These are phyloP conservation scores for Hafferia zeledoni DNA, from an alignment of 2,797 vertebrate species.

Conservation along the genomic window DNA sequence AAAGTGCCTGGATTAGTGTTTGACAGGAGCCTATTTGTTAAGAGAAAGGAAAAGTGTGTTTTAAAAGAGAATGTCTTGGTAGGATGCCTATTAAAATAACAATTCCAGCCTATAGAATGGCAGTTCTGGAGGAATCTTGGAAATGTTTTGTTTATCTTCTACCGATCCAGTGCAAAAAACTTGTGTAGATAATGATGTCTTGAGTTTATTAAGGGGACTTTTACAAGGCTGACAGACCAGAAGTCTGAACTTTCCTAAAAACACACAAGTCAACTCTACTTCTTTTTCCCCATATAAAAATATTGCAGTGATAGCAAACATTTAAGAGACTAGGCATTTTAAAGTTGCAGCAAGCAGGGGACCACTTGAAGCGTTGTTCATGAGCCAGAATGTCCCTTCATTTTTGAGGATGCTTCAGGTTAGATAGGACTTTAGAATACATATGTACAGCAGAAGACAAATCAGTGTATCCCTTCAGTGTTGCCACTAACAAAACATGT, in stretches of 20 bases:
- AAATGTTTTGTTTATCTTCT: neutral
- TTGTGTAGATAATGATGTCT: neutral
- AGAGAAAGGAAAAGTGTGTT: neutral
- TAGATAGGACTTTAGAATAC: neutral
- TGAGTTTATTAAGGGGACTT: neutral
- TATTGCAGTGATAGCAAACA: neutral
- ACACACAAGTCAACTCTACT: neutral
- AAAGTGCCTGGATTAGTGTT: neutral
- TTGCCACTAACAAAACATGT: neutral
- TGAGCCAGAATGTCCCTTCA: no score
- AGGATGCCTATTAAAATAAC: neutral
- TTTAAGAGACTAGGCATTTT: neutral
- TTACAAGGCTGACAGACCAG: neutral
- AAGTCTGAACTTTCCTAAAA: neutral
- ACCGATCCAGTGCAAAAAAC: neutral
- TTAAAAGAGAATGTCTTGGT: neutral
- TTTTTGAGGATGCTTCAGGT: no score
- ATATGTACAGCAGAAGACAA: neutral
- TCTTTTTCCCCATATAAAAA: neutral
- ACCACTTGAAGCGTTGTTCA: neutral
- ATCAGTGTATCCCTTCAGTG: neutral
- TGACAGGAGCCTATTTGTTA: constrained; percentile 16
- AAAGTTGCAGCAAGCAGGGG: neutral
- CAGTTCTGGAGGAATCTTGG: neutral
- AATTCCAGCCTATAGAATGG: neutral